Conservation (phyloP, 2,888 invertebrate species). For the Mactromeris polynyma region DNA sequence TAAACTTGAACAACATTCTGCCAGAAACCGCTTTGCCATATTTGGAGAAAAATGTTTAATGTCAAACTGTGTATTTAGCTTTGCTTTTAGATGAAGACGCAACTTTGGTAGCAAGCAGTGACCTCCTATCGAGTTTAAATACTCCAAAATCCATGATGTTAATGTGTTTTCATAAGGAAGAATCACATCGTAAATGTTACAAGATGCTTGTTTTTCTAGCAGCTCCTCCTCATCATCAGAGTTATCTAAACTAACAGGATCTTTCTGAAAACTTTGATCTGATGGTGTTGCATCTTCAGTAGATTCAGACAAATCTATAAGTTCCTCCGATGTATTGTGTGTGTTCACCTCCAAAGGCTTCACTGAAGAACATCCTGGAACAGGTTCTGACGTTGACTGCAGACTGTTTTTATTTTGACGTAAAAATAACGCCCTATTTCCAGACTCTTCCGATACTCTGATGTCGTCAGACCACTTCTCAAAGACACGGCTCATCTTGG, state of each 20-base stretch:
- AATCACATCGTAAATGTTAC: not conserved
- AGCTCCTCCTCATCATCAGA: not conserved
- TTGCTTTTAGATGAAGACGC: not conserved
- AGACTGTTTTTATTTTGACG: not conserved
- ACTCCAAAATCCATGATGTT: not conserved
- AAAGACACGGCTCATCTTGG: conserved; percentile 44
- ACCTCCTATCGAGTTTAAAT: not conserved
- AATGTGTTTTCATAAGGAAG: not conserved
- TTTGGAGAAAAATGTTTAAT: not conserved
- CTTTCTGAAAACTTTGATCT: not conserved
- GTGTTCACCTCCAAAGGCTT: not conserved
- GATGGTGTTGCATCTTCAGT: not conserved
- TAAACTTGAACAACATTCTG: not conserved
- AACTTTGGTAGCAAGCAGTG: not conserved
- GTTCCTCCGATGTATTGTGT: not conserved
- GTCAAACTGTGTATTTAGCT: not conserved
- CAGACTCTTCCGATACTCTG: not conserved
- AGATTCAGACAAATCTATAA: not conserved
- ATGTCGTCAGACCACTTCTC: conserved; percentile 42
- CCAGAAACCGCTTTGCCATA: not conserved
- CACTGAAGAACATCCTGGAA: not conserved
- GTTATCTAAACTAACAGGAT: not conserved
- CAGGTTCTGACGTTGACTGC: not conserved
- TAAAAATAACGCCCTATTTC: not conserved
- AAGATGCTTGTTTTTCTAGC: not conserved